Evolutionary conservation across 2,797 vertebrate genomes (phyloP).

Genomic region (Protosalanx chinensis): DNA sequence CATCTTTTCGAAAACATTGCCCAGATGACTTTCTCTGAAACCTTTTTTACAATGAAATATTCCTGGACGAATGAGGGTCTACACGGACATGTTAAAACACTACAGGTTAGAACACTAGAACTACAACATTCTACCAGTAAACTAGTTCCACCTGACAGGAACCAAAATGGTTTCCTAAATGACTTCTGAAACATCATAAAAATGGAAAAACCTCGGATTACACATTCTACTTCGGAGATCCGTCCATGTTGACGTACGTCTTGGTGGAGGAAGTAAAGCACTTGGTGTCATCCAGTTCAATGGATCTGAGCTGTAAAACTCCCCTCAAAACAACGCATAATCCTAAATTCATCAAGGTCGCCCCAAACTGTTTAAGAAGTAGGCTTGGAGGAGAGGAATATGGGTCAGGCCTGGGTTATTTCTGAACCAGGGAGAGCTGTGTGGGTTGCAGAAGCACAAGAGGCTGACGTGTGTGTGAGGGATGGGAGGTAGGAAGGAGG

Average conservation of each 20-base stretch:
- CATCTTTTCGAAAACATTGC: too few relatives aligned
- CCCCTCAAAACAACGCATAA: slow-evolving; percentile 32
- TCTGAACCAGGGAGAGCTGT: slow-evolving; percentile 1
- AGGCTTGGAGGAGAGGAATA: slow-evolving; percentile 26
- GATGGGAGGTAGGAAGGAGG: neutral
- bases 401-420: slow-evolving; percentile 46
- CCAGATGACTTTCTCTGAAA: too few relatives aligned
- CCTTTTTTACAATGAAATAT: too few relatives aligned
- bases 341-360: slow-evolving; percentile 29
- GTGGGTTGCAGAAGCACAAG: neutral
- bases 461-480: slow-evolving; percentile 25
- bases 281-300: slow-evolving; percentile 23
- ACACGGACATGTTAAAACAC: too few relatives aligned
- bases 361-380: slow-evolving; percentile 22
- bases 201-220: neutral
- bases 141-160: too few relatives aligned
- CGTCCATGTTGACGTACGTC: neutral
- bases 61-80: too few relatives aligned
- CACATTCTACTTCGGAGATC: too few relatives aligned
- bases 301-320: slow-evolving; percentile 23
- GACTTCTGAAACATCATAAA: too few relatives aligned
- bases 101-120: too few relatives aligned
- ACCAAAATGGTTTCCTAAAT: too few relatives aligned
- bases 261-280: slow-evolving; percentile 28
- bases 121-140: too few relatives aligned